Evolutionary conservation across 2,797 vertebrate genomes (phyloP).

Genomic region (Pangasius macronema): DNA sequence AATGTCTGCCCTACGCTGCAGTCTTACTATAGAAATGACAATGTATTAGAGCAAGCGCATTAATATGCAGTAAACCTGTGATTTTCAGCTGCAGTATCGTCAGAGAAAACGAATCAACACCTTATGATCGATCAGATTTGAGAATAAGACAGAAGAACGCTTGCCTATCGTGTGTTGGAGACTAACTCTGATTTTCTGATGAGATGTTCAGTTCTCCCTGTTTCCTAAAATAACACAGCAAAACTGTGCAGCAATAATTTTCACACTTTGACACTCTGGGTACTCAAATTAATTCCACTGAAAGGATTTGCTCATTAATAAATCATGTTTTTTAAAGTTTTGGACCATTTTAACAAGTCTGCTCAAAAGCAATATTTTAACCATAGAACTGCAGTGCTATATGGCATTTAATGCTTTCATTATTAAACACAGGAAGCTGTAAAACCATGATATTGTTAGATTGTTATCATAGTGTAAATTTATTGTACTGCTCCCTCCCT

Average conservation of each 20-base stretch:
- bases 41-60: background rate
- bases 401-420: background rate
- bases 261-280: background rate
- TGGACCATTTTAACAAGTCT: background rate
- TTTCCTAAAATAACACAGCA: background rate
- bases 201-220: background rate
- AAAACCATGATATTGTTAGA: background rate
- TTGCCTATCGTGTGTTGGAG: background rate
- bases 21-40: background rate
- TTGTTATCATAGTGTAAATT: background rate
- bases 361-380: background rate
- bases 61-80: background rate
- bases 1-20: background rate
- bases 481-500: background rate
- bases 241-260: background rate
- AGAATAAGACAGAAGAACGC: background rate
- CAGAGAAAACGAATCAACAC: background rate
- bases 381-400: background rate
- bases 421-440: background rate
- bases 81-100: background rate
- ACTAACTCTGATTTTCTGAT: background rate
- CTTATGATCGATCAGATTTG: slow-evolving; percentile 1
- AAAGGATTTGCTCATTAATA: slow-evolving; percentile 18
- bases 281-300: background rate
- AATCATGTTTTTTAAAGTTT: slow-evolving; percentile 5